phyloP scores from a whole-genome alignment of 2,113 vertebrate genomes.

The Corythornis vintsioides region DNA sequence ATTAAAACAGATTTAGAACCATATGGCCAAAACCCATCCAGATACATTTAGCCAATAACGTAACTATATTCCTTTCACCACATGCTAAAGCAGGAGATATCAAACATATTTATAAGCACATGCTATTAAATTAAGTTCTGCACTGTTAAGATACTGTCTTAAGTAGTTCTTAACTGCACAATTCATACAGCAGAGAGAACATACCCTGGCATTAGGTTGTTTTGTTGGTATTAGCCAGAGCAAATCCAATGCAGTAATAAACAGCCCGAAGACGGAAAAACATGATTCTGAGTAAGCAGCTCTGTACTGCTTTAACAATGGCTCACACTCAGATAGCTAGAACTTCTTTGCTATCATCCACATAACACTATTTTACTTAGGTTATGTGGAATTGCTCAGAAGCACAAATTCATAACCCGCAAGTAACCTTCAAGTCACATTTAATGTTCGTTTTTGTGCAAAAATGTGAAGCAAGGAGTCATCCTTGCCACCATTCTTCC shows the following conservation, averaged over 20 bases:
- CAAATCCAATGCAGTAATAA: not conserved
- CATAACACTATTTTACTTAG: not conserved
- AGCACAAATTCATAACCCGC: not conserved
- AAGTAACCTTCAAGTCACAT: not conserved
- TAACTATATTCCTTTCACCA: constrained; percentile 42
- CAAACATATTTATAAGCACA: constrained; percentile 51
- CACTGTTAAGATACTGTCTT: constrained; percentile 18
- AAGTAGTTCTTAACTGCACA: constrained; percentile 23
- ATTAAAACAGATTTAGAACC: constrained; percentile 62
- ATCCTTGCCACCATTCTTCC: not conserved
- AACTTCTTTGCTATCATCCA: not conserved
- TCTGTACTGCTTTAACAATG: not conserved
- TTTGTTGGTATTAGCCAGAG: constrained; percentile 1
- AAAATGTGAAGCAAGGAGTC: not conserved
- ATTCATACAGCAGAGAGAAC: not conserved
- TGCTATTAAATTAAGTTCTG: constrained; percentile 32
- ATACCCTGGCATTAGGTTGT: not conserved
- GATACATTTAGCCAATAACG: constrained; percentile 50
- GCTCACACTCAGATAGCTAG: not conserved
- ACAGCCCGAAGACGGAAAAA: constrained; percentile 2
- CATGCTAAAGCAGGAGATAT: constrained; percentile 37
- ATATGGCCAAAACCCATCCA: constrained; percentile 59
- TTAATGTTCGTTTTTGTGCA: not conserved
- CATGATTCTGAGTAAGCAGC: not conserved
- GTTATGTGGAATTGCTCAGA: not conserved